Evolutionary conservation across 1,140 invertebrate genomes (phyloP).

Genomic region (Nephila pilipes): DNA sequence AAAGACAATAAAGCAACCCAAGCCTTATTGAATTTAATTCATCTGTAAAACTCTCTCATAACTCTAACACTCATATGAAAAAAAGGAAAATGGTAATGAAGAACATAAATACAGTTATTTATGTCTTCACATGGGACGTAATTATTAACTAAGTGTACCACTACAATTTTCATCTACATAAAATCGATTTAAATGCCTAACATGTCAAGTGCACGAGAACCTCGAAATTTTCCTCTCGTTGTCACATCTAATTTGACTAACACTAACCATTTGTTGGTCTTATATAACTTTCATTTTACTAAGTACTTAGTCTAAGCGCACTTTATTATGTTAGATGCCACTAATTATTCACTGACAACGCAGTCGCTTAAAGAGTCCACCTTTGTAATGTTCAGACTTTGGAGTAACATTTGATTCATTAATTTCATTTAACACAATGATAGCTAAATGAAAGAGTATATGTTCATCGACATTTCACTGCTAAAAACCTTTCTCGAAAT

Average conservation of each 20-base stretch:
- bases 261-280: constrained; percentile 29
- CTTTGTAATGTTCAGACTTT: neutral
- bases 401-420: neutral
- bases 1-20: no score
- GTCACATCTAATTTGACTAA: constrained; percentile 42
- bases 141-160: neutral
- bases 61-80: no score
- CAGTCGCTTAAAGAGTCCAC: neutral
- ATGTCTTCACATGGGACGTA: neutral
- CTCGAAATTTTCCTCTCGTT: neutral
- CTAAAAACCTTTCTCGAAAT: no score
- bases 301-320: constrained; percentile 28
- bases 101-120: neutral
- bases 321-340: constrained; percentile 4
- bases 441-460: no score
- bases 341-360: neutral
- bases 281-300: constrained; percentile 46
- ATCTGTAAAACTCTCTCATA: no score
- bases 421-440: neutral
- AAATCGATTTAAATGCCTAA: constrained; percentile 26
- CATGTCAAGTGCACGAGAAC: neutral
- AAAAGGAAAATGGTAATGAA: no score
- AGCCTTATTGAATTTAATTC: no score
- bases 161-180: constrained; percentile 3
- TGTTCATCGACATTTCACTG: no score